Conservation (phyloP, 2,113 vertebrate genomes). For the Halichoerus grypus region DNA sequence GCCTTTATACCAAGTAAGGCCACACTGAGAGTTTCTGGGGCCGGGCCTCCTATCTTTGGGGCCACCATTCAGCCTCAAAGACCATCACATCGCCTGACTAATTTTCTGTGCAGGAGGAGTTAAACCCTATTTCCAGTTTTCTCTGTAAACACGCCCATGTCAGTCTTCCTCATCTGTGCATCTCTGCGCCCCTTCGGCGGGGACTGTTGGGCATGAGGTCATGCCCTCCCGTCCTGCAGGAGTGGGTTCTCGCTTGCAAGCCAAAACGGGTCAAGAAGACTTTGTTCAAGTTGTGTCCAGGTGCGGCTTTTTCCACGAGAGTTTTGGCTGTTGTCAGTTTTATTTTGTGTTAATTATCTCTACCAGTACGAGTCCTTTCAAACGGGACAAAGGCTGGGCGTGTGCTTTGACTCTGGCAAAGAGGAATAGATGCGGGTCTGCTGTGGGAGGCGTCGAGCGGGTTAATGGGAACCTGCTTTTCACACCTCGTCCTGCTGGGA, state of each 20-base stretch:
- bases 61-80: not conserved
- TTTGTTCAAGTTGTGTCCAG: rapidly evolving
- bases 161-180: rapidly evolving
- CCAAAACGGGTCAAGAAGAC: rapidly evolving
- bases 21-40: rapidly evolving
- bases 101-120: rapidly evolving
- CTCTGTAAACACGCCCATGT: rapidly evolving
- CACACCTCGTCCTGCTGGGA: not conserved
- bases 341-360: not conserved
- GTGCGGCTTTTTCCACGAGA: rapidly evolving
- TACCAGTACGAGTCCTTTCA: rapidly evolving
- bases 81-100: rapidly evolving
- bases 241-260: rapidly evolving
- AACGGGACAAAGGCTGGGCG: rapidly evolving
- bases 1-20: not conserved
- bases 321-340: rapidly evolving
- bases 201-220: rapidly evolving
- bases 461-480: not conserved
- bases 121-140: rapidly evolving
- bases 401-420: rapidly evolving
- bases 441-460: rapidly evolving
- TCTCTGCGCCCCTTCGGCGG: rapidly evolving
- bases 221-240: rapidly evolving
- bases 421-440: rapidly evolving
- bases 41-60: rapidly evolving